Percentiles rank a stretch among this genome's conserved stretches.
Evolutionary conservation across 2,888 invertebrate genomes (phyloP).

Genomic region (Stenotaenia linearis): DNA sequence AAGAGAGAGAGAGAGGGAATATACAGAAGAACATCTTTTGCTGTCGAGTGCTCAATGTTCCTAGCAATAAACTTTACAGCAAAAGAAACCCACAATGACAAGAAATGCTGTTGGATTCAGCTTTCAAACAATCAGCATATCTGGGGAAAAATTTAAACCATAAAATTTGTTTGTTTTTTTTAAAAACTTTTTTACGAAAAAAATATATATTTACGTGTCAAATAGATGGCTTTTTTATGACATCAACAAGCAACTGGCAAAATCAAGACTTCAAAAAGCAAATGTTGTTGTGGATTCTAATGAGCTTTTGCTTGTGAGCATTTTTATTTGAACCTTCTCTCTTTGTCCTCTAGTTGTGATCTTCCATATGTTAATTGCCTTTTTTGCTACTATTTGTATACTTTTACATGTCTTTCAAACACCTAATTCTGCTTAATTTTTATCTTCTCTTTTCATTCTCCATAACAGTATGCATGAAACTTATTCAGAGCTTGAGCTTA

Average conservation of each 20-base stretch:
- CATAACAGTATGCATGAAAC: slow-evolving; percentile 19
- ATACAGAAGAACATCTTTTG: background rate
- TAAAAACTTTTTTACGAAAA: background rate
- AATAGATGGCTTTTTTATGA: slow-evolving; percentile 12
- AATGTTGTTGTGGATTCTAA: slow-evolving; percentile 23
- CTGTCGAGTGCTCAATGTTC: slow-evolving; percentile 26
- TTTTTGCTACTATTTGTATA: slow-evolving; percentile 26
- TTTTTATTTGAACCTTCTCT: slow-evolving; percentile 17
- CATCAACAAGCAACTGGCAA: slow-evolving; percentile 20
- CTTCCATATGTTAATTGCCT: slow-evolving; percentile 24
- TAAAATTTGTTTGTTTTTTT: background rate
- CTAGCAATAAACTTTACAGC: slow-evolving; percentile 26
- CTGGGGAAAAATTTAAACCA: background rate
- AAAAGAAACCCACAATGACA: slow-evolving; percentile 20
- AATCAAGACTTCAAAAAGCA: background rate
- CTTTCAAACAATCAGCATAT: slow-evolving; percentile 26
- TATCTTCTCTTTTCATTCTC: slow-evolving; percentile 6
- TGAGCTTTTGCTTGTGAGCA: slow-evolving; percentile 18
- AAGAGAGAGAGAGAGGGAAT: background rate
- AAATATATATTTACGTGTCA: background rate
- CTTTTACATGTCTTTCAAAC: slow-evolving; percentile 22
- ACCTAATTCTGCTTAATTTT: slow-evolving; percentile 18
- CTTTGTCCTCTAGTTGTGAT: slow-evolving; percentile 26
- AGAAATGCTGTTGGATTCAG: slow-evolving; percentile 20
- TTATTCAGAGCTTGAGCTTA: slow-evolving; percentile 26